These are phyloP conservation scores for Vollenhovia emeryi DNA, from an alignment of 1,140 invertebrate species.

Conservation along the genomic window DNA sequence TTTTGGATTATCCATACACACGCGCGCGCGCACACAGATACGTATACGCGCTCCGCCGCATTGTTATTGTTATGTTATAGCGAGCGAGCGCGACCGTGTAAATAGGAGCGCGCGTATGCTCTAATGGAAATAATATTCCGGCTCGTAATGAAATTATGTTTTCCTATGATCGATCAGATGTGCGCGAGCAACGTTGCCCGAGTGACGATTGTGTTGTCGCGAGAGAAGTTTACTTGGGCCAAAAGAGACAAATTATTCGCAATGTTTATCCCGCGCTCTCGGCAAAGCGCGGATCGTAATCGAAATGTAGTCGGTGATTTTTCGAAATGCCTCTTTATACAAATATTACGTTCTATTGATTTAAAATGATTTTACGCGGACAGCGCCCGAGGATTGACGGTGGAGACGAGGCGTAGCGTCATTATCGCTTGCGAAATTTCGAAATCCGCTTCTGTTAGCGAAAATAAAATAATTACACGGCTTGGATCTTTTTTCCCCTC, in stretches of 20 bases:
- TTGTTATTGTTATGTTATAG: conserved; percentile 41
- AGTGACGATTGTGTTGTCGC: conserved; percentile 48
- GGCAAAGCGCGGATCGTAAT: neutral
- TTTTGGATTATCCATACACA: conserved; percentile 39
- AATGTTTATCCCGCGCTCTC: conserved; percentile 9
- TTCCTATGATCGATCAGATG: conserved; percentile 53
- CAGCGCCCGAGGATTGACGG: neutral
- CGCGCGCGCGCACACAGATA: neutral
- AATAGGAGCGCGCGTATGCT: conserved; percentile 43
- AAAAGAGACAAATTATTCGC: conserved; percentile 38
- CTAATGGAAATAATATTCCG: conserved; percentile 57
- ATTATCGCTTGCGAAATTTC: neutral
- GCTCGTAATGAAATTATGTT: conserved; percentile 55
- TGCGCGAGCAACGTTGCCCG: conserved; percentile 28
- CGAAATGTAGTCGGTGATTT: conserved; percentile 4
- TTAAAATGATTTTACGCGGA: neutral
- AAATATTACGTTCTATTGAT: neutral
- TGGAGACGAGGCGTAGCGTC: neutral
- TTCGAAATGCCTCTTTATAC: conserved; percentile 1
- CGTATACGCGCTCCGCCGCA: neutral
- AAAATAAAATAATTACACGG: conserved; percentile 18
- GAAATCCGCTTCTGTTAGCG: neutral
- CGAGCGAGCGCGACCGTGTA: conserved; percentile 29
- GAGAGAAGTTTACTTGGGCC: conserved; percentile 23
- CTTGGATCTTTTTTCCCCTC: neutral